These are phyloP conservation scores for Paraplagusia blochii DNA, from an alignment of 2,113 vertebrate genomes.

Conservation along the genomic window DNA sequence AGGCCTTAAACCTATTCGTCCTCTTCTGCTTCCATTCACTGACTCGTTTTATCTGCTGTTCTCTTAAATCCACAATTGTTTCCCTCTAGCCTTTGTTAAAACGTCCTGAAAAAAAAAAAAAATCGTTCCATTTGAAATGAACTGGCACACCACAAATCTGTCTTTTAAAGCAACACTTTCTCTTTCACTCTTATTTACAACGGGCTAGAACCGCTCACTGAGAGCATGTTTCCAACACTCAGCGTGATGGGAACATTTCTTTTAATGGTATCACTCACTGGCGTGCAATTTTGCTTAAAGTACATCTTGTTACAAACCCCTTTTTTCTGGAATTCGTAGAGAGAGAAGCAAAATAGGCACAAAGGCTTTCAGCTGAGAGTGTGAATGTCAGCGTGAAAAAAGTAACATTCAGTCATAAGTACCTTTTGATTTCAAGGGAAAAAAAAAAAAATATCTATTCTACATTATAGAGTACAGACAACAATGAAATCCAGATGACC, in stretches of 20 bases:
- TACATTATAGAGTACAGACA: no score
- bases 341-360: constrained; percentile 16
- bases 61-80: constrained; percentile 35
- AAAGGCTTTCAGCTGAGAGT: constrained; percentile 11
- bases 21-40: constrained; percentile 1
- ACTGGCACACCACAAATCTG: constrained; percentile 22
- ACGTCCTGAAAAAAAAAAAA: constrained; percentile 6
- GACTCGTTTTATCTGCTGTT: constrained; percentile 15
- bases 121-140: no score
- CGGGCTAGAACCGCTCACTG: constrained; percentile 22
- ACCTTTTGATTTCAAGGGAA: constrained; percentile 45
- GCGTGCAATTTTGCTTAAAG: constrained; percentile 16
- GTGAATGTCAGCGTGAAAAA: constrained; percentile 15
- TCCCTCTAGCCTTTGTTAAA: constrained; percentile 23
- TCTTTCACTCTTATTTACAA: constrained; percentile 37
- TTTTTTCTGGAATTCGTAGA: neutral
- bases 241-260: neutral
- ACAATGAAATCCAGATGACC: constrained; percentile 38
- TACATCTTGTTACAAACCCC: neutral
- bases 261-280: constrained; percentile 18
- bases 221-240: constrained; percentile 17
- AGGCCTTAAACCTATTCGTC: neutral
- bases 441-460: constrained; percentile 19
- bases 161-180: constrained; percentile 37
- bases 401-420: constrained; percentile 12